Percentiles rank a stretch among this genome's conserved stretches.
These are phyloP conservation scores for Pyrochroa serraticornis DNA, from an alignment of 2,888 invertebrate genomes.

Conservation along the genomic window DNA sequence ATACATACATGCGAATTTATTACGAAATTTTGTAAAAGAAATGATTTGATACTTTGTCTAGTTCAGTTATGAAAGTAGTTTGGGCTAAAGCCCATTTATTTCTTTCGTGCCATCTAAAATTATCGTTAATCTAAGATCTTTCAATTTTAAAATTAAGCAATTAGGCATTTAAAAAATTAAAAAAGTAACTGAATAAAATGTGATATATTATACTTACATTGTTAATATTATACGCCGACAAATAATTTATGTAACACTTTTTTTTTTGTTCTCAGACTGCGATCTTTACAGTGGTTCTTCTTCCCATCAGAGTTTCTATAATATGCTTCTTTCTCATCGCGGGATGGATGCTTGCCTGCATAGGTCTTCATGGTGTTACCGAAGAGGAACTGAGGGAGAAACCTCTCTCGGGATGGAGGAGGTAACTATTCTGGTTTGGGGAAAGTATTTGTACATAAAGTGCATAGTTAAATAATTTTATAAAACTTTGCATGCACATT, in stretches of 20 bases:
- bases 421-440: conserved; percentile 63
- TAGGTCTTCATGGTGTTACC: conserved; percentile 81
- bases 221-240: no score
- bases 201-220: no score
- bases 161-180: no score
- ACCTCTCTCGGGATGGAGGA: conserved; percentile 89
- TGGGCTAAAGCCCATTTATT: no score
- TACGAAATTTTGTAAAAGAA: no score
- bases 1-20: no score
- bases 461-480: neutral
- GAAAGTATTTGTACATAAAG: neutral
- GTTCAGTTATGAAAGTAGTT: no score
- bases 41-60: no score
- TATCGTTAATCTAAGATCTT: no score
- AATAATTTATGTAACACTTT: neutral
- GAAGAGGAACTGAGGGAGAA: conserved; percentile 77
- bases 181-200: no score
- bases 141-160: no score
- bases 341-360: conserved; percentile 84
- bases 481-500: neutral
- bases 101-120: no score
- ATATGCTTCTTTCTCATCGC: conserved; percentile 77
- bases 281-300: conserved; percentile 80
- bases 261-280: conserved; percentile 73
- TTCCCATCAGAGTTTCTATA: conserved; percentile 81